Conservation (phyloP, 2,797 vertebrate genomes). For the Lagothrix lagotricha region DNA sequence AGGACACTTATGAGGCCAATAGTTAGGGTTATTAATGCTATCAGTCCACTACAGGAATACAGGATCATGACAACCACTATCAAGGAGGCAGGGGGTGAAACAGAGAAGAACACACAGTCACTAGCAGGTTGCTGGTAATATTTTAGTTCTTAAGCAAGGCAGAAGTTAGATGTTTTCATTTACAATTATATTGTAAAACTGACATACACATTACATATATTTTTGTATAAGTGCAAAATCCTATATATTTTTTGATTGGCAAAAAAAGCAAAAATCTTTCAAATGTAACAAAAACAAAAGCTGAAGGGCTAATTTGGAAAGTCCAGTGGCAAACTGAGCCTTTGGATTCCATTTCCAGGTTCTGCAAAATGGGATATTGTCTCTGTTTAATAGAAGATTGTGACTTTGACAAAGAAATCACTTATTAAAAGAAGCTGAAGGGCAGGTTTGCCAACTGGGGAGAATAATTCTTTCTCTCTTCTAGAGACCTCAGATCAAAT, state of each 20-base stretch:
- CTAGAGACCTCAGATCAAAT: conserved; percentile 14
- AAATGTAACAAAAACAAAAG: not conserved
- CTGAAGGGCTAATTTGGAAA: not conserved
- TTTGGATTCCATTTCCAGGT: not conserved
- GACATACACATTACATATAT: not conserved
- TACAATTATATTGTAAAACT: not conserved
- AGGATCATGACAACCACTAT: not conserved
- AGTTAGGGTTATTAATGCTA: not conserved
- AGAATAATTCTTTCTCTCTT: conserved; percentile 21
- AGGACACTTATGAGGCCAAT: not conserved
- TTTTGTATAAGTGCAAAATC: not conserved
- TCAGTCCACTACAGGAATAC: not conserved
- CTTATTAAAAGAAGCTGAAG: conserved; percentile 50
- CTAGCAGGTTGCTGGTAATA: not conserved
- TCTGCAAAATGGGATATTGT: not conserved
- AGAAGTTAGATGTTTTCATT: not conserved
- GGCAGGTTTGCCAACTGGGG: not conserved
- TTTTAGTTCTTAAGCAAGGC: not conserved
- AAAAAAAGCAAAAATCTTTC: not conserved
- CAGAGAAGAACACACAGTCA: not conserved
- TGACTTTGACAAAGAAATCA: conserved; percentile 9
- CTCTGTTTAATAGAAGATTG: conserved; percentile 11
- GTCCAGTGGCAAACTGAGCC: not conserved
- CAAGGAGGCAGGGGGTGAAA: not conserved
- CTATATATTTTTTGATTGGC: not conserved